Conservation (phyloP, 2,888 invertebrate species). For the Phanerotoma sp. region DNA sequence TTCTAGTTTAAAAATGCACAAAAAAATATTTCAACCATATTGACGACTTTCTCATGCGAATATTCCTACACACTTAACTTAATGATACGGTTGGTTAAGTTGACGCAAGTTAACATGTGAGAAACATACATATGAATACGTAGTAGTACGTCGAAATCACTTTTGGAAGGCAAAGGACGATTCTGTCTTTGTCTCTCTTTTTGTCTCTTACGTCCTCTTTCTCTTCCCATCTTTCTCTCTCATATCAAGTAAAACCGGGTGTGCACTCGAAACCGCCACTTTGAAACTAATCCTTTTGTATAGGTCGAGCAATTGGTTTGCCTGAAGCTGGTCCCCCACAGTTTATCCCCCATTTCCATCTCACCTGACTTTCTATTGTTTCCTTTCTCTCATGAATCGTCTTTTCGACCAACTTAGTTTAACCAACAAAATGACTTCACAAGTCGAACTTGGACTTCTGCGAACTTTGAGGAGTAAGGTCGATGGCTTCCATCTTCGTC, state of each 20-base stretch:
- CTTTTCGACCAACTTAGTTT: slow-evolving; percentile 1
- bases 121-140: too few species aligned
- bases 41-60: too few species aligned
- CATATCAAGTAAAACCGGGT: slow-evolving; percentile 40
- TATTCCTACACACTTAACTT: too few species aligned
- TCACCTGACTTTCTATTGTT: not conserved
- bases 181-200: too few species aligned
- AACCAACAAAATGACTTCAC: not conserved
- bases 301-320: slow-evolving; percentile 29
- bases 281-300: slow-evolving; percentile 43
- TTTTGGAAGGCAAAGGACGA: too few species aligned
- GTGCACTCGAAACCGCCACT: slow-evolving; percentile 47
- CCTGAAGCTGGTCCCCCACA: slow-evolving; percentile 25
- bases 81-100: too few species aligned
- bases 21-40: too few species aligned
- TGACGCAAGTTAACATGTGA: too few species aligned
- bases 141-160: too few species aligned
- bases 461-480: slow-evolving; percentile 2
- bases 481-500: not conserved
- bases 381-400: not conserved
- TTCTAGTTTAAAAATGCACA: too few species aligned
- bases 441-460: slow-evolving; percentile 11
- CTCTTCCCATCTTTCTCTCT: too few species aligned
- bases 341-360: slow-evolving; percentile 20
- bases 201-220: too few species aligned